These are phyloP conservation scores for Hydrozoanthus tunicans DNA, from an alignment of 64 coral and sea anemone species.

Conservation along the genomic window DNA sequence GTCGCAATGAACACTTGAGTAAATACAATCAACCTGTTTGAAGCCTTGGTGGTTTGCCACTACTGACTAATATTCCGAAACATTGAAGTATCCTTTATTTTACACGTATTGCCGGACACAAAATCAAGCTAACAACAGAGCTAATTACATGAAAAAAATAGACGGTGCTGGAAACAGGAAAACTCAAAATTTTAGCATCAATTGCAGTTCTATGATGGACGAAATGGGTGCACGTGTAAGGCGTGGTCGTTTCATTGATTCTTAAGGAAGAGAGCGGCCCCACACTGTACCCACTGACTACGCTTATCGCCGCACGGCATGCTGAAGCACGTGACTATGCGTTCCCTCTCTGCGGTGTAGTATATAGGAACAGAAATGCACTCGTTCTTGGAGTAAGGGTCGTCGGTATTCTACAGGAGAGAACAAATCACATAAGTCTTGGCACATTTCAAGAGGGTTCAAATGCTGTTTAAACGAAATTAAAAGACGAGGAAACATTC, in stretches of 20 bases:
- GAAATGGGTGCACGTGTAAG: not conserved
- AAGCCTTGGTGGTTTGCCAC: too few species aligned
- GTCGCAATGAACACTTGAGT: too few species aligned
- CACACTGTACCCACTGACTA: conserved; percentile 94
- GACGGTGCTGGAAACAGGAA: not conserved
- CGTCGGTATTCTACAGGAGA: conserved; percentile 64
- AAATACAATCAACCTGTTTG: too few species aligned
- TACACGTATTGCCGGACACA: too few species aligned
- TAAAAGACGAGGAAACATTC: too few species aligned
- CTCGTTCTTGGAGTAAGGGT: conserved; percentile 89
- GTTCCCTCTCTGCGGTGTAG: conserved; percentile 87
- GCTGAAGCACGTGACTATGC: conserved; percentile 90
- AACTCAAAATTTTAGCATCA: not conserved
- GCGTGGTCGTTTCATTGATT: conserved; percentile 59
- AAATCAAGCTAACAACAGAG: too few species aligned
- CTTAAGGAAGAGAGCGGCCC: conserved; percentile 93
- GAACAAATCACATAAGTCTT: not conserved
- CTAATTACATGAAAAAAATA: too few species aligned
- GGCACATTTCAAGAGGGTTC: not conserved
- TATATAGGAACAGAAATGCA: conserved; percentile 96
- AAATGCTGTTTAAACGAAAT: not conserved
- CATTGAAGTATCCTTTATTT: too few species aligned
- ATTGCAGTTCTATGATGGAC: not conserved
- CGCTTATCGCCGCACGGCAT: conserved; percentile 87
- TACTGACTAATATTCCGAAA: too few species aligned